These are phyloP conservation scores for Eristalis intricaria DNA, from an alignment of 2,888 invertebrate genomes.

Conservation along the genomic window DNA sequence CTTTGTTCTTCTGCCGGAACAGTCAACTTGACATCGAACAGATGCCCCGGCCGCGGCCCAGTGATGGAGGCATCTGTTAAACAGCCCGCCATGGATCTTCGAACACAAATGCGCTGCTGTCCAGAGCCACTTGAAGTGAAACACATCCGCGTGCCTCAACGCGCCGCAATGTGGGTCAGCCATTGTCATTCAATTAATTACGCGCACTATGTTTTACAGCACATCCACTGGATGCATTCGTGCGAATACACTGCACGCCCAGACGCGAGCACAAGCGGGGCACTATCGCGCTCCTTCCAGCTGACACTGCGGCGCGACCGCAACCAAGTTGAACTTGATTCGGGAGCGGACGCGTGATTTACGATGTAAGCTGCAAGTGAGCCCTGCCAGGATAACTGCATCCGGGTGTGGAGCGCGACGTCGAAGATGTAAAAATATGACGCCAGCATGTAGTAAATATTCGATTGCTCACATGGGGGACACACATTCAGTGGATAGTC, in stretches of 20 bases:
- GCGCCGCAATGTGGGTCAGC: constrained; percentile 32
- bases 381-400: constrained; percentile 25
- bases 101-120: constrained; percentile 7
- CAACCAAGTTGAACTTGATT: constrained; percentile 43
- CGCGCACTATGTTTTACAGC: constrained; percentile 36
- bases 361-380: constrained; percentile 34
- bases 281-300: neutral
- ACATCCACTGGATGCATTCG: neutral
- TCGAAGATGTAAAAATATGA: neutral
- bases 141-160: constrained; percentile 11
- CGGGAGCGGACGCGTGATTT: constrained; percentile 43
- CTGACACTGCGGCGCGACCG: neutral
- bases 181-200: constrained; percentile 32
- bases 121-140: constrained; percentile 50
- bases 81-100: neutral
- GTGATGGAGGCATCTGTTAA: constrained; percentile 45
- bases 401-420: constrained; percentile 1
- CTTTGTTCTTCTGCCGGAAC: constrained; percentile 58
- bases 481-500: neutral
- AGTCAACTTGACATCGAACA: constrained; percentile 47
- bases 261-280: neutral
- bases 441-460: neutral
- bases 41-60: constrained; percentile 2
- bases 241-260: neutral
- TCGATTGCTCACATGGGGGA: neutral